phyloP scores from a whole-genome alignment of 2,113 vertebrate species.

The Uria lomvia region DNA sequence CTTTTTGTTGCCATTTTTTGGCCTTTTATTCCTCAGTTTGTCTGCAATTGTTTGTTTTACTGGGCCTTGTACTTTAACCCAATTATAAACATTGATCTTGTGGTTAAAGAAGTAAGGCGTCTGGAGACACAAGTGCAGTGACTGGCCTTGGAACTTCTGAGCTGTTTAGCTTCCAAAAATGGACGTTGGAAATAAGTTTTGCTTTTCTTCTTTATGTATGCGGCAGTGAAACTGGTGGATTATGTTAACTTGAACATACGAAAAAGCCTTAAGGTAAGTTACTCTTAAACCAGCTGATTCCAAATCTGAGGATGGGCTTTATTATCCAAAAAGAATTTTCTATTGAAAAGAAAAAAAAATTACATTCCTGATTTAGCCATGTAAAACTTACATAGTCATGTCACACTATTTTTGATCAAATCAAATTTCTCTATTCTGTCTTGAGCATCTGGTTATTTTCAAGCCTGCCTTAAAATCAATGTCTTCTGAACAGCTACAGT shows the following conservation, averaged over 20 bases:
- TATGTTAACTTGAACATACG: background rate
- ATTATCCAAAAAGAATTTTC: background rate
- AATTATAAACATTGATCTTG: slow-evolving; percentile 90
- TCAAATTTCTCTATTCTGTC: background rate
- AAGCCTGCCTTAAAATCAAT: slow-evolving; percentile 10
- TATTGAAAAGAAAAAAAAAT: background rate
- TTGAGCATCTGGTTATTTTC: background rate
- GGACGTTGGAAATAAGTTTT: background rate
- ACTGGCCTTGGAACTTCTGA: background rate
- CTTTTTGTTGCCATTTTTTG: slow-evolving; percentile 88
- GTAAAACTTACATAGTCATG: background rate
- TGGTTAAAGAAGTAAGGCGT: slow-evolving; percentile 86
- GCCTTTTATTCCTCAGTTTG: slow-evolving; percentile 91
- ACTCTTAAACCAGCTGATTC: background rate
- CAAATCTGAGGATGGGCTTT: background rate
- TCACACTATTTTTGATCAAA: background rate
- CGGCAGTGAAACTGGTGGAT: background rate
- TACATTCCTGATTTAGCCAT: background rate
- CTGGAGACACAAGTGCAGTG: slow-evolving; percentile 82
- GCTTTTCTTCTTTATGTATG: background rate
- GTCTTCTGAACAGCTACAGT: background rate
- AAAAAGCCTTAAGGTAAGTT: slow-evolving; percentile 5
- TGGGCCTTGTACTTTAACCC: slow-evolving; percentile 94
- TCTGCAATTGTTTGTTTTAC: slow-evolving; percentile 94
- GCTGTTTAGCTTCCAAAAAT: background rate